Percentiles rank a stretch among this genome's conserved stretches.
These are phyloP conservation scores for Diaperis boleti DNA, from an alignment of 2,888 invertebrate genomes.

Conservation along the genomic window DNA sequence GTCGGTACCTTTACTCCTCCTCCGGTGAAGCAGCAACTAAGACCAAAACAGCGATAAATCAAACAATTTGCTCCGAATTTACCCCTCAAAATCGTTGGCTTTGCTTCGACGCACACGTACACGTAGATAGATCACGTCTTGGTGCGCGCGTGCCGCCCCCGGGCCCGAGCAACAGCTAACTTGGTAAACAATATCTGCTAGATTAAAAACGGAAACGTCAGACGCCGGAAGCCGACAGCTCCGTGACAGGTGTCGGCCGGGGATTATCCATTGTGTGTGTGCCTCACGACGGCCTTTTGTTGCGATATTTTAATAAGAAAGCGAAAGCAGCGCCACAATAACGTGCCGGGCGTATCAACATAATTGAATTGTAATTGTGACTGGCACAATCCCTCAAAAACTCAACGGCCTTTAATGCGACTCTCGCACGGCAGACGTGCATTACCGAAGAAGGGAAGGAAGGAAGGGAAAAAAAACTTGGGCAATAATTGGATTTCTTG, in stretches of 20 bases:
- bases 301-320: constrained; percentile 50
- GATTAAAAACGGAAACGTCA: constrained; percentile 64
- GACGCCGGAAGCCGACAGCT: constrained; percentile 59
- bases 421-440: constrained; percentile 36
- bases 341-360: constrained; percentile 10
- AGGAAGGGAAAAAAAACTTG: constrained; percentile 5
- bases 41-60: constrained; percentile 57
- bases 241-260: constrained; percentile 60
- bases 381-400: constrained; percentile 28
- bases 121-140: constrained; percentile 57
- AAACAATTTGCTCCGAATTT: constrained; percentile 60
- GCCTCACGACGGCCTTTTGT: constrained; percentile 49
- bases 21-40: constrained; percentile 54
- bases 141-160: constrained; percentile 54
- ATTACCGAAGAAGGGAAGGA: constrained; percentile 33
- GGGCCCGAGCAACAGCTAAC: constrained; percentile 58
- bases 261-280: constrained; percentile 53
- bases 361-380: constrained; percentile 39
- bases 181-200: constrained; percentile 62
- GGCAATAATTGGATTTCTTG: constrained; percentile 36
- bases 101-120: constrained; percentile 57
- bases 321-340: neutral
- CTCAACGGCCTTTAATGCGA: constrained; percentile 37
- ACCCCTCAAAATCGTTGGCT: constrained; percentile 54
- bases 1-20: too few species aligned